Conservation (phyloP, 2,113 vertebrate species). For the Pristiophorus japonicus region DNA sequence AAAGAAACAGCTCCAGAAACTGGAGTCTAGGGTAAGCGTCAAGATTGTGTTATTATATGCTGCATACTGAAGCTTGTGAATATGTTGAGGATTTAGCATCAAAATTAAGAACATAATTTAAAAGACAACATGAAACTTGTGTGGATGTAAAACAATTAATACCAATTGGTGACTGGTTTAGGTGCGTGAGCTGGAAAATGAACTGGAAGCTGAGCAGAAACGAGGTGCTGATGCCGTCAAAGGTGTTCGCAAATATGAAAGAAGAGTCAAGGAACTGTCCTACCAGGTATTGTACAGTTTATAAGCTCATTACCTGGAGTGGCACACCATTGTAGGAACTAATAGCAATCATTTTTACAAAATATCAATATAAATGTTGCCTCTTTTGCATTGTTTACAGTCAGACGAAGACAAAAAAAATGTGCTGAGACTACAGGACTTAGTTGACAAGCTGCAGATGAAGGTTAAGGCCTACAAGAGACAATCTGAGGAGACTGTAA, state of each 20-base stretch:
- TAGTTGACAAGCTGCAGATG: conserved; percentile 47
- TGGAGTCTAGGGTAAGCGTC: too few relatives aligned
- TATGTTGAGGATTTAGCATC: too few relatives aligned
- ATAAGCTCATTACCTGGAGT: background rate
- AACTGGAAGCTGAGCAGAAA: conserved; percentile 62
- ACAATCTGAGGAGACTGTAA: conserved; percentile 40
- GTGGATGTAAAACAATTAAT: background rate
- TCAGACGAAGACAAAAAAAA: conserved; percentile 70
- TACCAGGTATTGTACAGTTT: conserved; percentile 35
- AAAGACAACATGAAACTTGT: background rate
- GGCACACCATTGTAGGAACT: background rate
- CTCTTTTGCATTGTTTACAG: conserved; percentile 42
- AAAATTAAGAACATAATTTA: background rate
- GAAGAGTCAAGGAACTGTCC: conserved; percentile 39
- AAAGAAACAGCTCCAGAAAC: too few relatives aligned
- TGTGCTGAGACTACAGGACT: conserved; percentile 60
- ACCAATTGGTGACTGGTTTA: conserved; percentile 39
- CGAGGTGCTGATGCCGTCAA: conserved; percentile 57
- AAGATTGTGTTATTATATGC: too few relatives aligned
- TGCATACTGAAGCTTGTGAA: too few relatives aligned
- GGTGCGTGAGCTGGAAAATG: conserved; percentile 62
- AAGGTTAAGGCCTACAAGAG: conserved; percentile 53
- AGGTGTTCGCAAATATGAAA: conserved; percentile 59
- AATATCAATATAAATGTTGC: background rate
- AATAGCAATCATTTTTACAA: background rate